A percentile compares a stretch with the other conserved stretches of the same genome.
phyloP scores from a whole-genome alignment of 1,140 invertebrate genomes.

The Theocolax elegans region DNA sequence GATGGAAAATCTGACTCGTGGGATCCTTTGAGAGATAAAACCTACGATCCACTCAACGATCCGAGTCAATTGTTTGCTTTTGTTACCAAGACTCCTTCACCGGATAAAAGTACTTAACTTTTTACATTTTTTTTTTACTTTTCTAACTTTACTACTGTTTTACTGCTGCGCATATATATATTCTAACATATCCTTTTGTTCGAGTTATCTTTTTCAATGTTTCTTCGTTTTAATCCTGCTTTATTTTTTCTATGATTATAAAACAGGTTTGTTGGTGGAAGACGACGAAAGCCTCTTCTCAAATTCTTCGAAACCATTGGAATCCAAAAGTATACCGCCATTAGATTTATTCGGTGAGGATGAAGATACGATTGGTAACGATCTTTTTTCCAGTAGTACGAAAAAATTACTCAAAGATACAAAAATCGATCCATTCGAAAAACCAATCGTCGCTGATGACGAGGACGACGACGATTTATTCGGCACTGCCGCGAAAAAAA shows the following conservation, averaged over 20 bases:
- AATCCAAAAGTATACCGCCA: conserved; percentile 35
- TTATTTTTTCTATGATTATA: background rate
- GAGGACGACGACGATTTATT: conserved; percentile 57
- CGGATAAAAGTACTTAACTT: conserved; percentile 57
- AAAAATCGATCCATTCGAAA: conserved; percentile 56
- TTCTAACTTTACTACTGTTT: too few relatives aligned
- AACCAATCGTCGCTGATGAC: conserved; percentile 48
- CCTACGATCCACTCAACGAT: conserved; percentile 60
- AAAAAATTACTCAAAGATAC: conserved; percentile 54
- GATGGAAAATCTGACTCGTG: conserved; percentile 28
- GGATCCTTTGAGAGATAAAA: conserved; percentile 59
- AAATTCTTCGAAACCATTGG: conserved; percentile 26
- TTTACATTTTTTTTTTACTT: conserved; percentile 2
- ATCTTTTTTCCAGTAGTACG: conserved; percentile 55
- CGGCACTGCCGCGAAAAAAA: conserved; percentile 40
- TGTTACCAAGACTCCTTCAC: conserved; percentile 64
- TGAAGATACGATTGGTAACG: conserved; percentile 40
- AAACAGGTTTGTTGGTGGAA: conserved; percentile 41
- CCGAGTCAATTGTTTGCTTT: conserved; percentile 64
- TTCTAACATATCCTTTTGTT: too few relatives aligned
- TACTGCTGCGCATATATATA: too few relatives aligned
- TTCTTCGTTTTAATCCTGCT: too few relatives aligned
- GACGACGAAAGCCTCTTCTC: conserved; percentile 62
- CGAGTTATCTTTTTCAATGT: background rate
- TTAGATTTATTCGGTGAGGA: conserved; percentile 58